A percentile compares a stretch with the other conserved stretches of the same genome.
Evolutionary conservation across 1,140 invertebrate species (phyloP).

Genomic region (Nylanderia fulva): DNA sequence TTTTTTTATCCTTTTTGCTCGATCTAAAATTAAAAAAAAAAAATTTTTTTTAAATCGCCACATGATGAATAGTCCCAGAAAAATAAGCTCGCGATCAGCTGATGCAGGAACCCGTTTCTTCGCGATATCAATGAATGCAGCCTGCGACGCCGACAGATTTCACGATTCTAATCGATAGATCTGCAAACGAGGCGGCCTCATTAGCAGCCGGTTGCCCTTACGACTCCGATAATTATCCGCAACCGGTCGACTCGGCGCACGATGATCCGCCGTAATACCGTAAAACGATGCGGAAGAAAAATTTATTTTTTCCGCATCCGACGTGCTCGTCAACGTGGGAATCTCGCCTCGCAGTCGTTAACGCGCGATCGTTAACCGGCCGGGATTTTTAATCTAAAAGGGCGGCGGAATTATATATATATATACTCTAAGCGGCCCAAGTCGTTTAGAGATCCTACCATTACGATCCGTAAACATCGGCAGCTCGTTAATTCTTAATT

Average conservation of each 20-base stretch:
- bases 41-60: slow-evolving; percentile 5
- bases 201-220: slow-evolving; percentile 66
- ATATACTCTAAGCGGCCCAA: too few species aligned
- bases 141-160: slow-evolving; percentile 25
- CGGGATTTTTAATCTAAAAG: background rate
- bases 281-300: slow-evolving; percentile 48
- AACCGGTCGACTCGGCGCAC: slow-evolving; percentile 43
- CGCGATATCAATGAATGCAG: slow-evolving; percentile 64
- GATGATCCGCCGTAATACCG: slow-evolving; percentile 51
- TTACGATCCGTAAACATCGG: slow-evolving; percentile 53
- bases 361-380: slow-evolving; percentile 26
- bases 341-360: slow-evolving; percentile 42
- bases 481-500: slow-evolving; percentile 53
- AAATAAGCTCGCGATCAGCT: slow-evolving; percentile 18
- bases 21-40: background rate
- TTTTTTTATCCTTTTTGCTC: background rate
- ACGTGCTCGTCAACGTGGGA: slow-evolving; percentile 30
- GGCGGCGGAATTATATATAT: slow-evolving; percentile 7
- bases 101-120: slow-evolving; percentile 25
- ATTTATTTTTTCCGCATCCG: slow-evolving; percentile 1
- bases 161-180: slow-evolving; percentile 74
- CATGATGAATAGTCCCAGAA: slow-evolving; percentile 8
- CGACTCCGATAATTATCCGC: slow-evolving; percentile 69
- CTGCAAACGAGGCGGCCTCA: slow-evolving; percentile 68
- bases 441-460: background rate